These are phyloP conservation scores for Temnothorax unifasciatus DNA, from an alignment of 2,888 invertebrate species.

Conservation along the genomic window DNA sequence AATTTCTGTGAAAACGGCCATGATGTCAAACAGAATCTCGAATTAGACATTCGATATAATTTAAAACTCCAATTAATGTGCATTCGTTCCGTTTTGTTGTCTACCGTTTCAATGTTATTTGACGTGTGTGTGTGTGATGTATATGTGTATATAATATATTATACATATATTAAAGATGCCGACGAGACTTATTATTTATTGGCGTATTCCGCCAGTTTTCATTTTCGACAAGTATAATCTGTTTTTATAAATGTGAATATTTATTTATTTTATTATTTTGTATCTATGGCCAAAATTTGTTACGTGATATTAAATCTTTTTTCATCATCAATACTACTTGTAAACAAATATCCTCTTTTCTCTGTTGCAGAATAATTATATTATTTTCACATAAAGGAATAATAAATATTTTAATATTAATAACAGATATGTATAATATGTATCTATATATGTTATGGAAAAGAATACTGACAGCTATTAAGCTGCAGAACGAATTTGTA, in stretches of 20 bases:
- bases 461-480: not conserved
- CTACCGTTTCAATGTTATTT: not conserved
- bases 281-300: not conserved
- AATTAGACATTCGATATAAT: not conserved
- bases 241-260: not conserved
- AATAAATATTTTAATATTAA: slow-evolving; percentile 15
- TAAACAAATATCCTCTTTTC: not conserved
- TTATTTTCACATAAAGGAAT: slow-evolving; percentile 17
- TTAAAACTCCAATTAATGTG: not conserved
- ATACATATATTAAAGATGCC: not conserved
- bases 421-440: not conserved
- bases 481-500: slow-evolving; percentile 22
- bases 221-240: not conserved
- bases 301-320: slow-evolving; percentile 12
- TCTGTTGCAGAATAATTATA: slow-evolving; percentile 28
- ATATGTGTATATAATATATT: too few relatives aligned
- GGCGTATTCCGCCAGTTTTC: not conserved
- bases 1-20: not conserved
- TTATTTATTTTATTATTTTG: not conserved
- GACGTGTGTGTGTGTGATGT: not conserved
- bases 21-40: not conserved
- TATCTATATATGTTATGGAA: not conserved
- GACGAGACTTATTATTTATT: not conserved
- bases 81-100: not conserved
- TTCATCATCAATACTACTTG: not conserved